Evolutionary conservation across 92 coral and sea anemone species (phyloP).

Genomic region (Palythoa grandis): DNA sequence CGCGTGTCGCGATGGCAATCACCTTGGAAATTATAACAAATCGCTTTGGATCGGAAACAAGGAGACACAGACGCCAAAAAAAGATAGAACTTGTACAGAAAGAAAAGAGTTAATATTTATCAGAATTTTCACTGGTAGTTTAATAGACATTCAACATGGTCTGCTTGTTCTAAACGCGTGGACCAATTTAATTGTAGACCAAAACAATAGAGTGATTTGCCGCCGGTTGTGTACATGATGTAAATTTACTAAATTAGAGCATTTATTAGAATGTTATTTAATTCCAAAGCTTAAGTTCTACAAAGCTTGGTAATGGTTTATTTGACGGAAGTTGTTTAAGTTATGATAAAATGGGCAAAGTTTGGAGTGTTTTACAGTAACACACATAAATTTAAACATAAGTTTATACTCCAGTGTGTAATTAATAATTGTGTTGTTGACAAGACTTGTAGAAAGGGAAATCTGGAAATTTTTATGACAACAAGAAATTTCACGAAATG

Average conservation of each 20-base stretch:
- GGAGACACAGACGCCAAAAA: not conserved
- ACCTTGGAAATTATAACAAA: conserved; percentile 32
- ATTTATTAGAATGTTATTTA: conserved; percentile 37
- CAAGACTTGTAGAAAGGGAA: conserved; percentile 6
- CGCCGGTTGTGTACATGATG: conserved; percentile 29
- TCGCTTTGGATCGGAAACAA: not conserved
- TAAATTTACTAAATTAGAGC: conserved; percentile 31
- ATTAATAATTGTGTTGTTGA: not conserved
- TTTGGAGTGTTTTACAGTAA: conserved; percentile 11
- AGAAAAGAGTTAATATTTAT: conserved; percentile 28
- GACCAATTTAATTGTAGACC: conserved; percentile 18
- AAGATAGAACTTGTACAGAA: conserved; percentile 11
- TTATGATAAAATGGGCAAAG: not conserved
- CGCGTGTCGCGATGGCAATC: conserved; percentile 33
- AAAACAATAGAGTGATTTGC: conserved; percentile 23
- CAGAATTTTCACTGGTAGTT: conserved; percentile 8
- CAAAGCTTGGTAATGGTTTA: conserved; percentile 8
- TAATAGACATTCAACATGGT: conserved; percentile 28
- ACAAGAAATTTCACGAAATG: not conserved
- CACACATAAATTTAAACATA: not conserved
- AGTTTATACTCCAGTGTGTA: not conserved
- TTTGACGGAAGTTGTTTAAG: conserved; percentile 27
- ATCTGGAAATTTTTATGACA: not conserved
- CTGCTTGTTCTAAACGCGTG: conserved; percentile 42
- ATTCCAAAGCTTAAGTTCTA: conserved; percentile 24